Percentiles rank a stretch among this genome's conserved stretches.
Evolutionary conservation across 2,888 invertebrate genomes (phyloP).

Genomic region (Spisula solida): DNA sequence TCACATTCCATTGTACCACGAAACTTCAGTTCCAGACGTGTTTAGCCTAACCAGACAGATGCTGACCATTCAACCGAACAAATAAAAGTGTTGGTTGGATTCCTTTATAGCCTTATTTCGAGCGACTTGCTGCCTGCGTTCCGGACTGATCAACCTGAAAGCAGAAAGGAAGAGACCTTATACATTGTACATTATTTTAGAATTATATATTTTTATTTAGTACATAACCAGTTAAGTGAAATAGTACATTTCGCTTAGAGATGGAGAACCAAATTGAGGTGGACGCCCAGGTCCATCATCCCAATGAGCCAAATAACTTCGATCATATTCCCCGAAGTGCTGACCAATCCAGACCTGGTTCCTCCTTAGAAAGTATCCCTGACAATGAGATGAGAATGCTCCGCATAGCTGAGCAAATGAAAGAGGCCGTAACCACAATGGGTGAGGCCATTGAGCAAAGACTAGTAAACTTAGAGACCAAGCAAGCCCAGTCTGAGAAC

Average conservation of each 20-base stretch:
- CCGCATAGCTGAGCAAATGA: conserved; percentile 3
- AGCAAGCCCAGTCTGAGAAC: too few relatives aligned
- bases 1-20: too few relatives aligned
- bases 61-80: conserved; percentile 17
- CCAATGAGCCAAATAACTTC: not conserved
- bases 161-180: not conserved
- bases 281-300: conserved; percentile 7
- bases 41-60: not conserved
- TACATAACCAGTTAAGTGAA: not conserved
- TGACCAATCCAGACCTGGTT: not conserved
- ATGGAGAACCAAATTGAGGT: conserved; percentile 15
- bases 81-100: not conserved
- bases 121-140: conserved; percentile 17
- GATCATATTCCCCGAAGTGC: not conserved
- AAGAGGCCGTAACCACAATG: not conserved
- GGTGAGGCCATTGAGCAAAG: not conserved
- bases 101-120: not conserved
- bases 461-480: too few relatives aligned
- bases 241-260: not conserved
- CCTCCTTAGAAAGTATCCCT: not conserved
- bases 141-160: conserved; percentile 17
- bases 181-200: not conserved
- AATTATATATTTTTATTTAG: not conserved
- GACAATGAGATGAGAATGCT: not conserved
- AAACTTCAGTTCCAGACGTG: not conserved